Base-by-base conservation (phyloP, 2,797 vertebrate species). In the Clarias pachynema region DNA sequence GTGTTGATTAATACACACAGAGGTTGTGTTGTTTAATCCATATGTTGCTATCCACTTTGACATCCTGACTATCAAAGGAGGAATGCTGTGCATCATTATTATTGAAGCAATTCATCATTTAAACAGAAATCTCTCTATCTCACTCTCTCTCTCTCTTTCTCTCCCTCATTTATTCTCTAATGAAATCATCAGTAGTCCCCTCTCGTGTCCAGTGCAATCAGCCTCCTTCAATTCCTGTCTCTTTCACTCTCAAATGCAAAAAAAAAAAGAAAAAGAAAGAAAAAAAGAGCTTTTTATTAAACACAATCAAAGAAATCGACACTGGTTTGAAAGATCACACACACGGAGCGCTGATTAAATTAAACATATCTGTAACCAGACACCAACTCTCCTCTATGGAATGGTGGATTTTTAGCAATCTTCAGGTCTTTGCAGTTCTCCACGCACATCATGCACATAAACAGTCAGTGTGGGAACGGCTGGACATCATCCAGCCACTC, bases 201-300 rank as follows among this genome's bases (percentile, higher is more conserved):
- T 34, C 68, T 77, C 57, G 31, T 85, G 80, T 80, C 73, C 62
- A 73, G 74, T 53, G 69, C 80, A 87, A 85, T 85, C 87, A 86
- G 63, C 6, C 65, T 31, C 83, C 37, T 81, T 80, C 59, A 60
- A 53, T 68, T 85, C 82, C 40, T 40, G 9, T n/a, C 20, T 65
- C 5, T 63, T 66, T 73, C 60, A 70, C 60, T 60, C 77, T 26
- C 12, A 63, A 77, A 24, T 40, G 73, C 66, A 29, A 22, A n/a
- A 40, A 31, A 44, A 44, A 8, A 40, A 8, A 8, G 0, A 8
- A 7, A 40, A 7, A 40, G 4, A 8, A 44, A 8, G 2, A 40
- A 40, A 7, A 40, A 86, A 31, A 4, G 1, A 14, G 59, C 78
- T 80, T 44, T 86, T 56, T 20, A 24, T 26, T 20, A 29, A 84